phyloP scores from a whole-genome alignment of 2,888 invertebrate genomes.

The Carpatolechia fugitivella region DNA sequence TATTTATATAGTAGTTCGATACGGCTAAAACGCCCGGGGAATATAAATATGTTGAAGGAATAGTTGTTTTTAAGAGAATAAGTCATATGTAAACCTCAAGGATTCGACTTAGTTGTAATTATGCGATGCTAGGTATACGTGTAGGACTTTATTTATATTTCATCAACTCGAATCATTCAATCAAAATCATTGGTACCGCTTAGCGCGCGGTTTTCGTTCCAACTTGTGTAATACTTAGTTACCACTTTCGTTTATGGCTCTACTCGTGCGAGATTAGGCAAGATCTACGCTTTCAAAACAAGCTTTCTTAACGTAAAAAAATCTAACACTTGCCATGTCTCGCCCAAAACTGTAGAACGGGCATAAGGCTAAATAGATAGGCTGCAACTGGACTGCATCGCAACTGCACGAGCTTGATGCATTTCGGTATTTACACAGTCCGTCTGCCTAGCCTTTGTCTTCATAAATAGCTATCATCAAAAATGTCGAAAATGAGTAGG shows the following conservation, averaged over 20 bases:
- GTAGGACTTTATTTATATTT: not conserved
- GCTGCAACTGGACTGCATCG: too few species aligned
- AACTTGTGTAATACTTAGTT: conserved; percentile 3
- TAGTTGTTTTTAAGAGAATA: not conserved
- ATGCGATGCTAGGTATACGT: not conserved
- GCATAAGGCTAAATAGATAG: too few species aligned
- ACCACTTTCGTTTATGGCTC: not conserved
- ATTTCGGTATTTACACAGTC: too few species aligned
- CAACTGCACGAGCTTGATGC: too few species aligned
- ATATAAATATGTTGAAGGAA: not conserved
- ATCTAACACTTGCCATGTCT: too few species aligned
- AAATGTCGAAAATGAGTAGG: conserved; percentile 47
- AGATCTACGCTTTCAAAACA: too few species aligned
- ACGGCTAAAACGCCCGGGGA: too few species aligned
- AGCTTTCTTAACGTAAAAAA: too few species aligned
- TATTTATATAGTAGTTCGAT: too few species aligned
- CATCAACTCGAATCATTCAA: conserved; percentile 4
- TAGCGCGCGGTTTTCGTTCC: conserved; percentile 3
- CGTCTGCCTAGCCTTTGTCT: too few species aligned
- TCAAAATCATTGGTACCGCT: not conserved
- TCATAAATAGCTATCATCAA: conserved; percentile 5
- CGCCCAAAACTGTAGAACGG: too few species aligned
- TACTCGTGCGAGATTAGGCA: too few species aligned
- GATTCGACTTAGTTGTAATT: not conserved
- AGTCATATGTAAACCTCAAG: not conserved